These are phyloP conservation scores for Campopleginae sp. DNA, from an alignment of 2,888 invertebrate species.

Conservation along the genomic window DNA sequence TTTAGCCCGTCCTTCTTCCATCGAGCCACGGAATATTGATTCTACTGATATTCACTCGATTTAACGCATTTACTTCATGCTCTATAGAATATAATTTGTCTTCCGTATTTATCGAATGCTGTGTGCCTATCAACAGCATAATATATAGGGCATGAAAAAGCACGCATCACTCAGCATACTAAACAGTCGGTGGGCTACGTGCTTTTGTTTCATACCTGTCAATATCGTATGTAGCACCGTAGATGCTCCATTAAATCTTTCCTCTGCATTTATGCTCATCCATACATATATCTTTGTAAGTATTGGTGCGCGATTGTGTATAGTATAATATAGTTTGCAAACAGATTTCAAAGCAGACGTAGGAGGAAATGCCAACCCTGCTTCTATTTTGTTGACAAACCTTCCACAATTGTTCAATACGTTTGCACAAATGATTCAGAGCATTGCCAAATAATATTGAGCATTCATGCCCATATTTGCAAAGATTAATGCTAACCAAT, in stretches of 20 bases:
- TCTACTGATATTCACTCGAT: neutral
- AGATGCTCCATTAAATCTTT: neutral
- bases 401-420: neutral
- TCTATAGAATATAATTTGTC: neutral
- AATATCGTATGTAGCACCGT: conserved; percentile 1
- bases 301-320: neutral
- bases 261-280: neutral
- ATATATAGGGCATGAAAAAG: neutral
- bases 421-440: neutral
- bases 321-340: neutral
- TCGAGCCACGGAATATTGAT: neutral
- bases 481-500: neutral
- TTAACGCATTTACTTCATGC: neutral
- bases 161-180: neutral
- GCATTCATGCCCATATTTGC: neutral
- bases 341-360: conserved; percentile 5
- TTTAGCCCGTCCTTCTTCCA: neutral
- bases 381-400: conserved; percentile 10
- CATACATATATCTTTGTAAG: neutral
- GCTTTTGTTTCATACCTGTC: conserved; percentile 3
- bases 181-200: neutral
- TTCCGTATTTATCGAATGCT: neutral
- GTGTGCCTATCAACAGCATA: neutral
- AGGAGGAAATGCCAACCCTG: neutral
- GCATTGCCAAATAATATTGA: neutral